Conservation (phyloP, 2,888 invertebrate genomes). For the Galeopsomyia nigrocyanea region DNA sequence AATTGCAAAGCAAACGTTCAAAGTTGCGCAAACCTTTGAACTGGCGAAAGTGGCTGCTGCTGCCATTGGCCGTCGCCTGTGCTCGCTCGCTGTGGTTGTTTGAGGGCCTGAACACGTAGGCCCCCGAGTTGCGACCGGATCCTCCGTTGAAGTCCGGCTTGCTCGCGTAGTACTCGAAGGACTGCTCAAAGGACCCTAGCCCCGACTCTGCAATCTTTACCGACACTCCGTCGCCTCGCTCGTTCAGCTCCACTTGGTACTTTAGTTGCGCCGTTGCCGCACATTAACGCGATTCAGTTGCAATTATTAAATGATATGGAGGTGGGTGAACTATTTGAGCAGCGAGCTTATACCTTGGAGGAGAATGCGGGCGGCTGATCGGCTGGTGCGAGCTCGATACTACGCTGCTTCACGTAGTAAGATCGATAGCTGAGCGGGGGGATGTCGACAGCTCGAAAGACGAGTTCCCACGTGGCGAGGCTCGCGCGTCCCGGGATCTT, state of each 20-base stretch:
- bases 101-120: constrained; percentile 89
- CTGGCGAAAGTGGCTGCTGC: constrained; percentile 38
- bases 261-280: too few species aligned
- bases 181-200: constrained; percentile 70
- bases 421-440: constrained; percentile 80
- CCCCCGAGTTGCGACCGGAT: constrained; percentile 85
- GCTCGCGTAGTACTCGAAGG: constrained; percentile 82
- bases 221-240: too few species aligned
- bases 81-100: constrained; percentile 63
- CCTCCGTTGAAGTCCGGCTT: constrained; percentile 77
- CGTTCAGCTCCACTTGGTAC: too few species aligned
- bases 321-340: too few species aligned
- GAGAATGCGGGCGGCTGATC: too few species aligned
- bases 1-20: too few species aligned
- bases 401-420: constrained; percentile 70
- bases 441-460: constrained; percentile 77
- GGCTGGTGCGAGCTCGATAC: not conserved
- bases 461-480: constrained; percentile 76
- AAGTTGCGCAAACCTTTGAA: constrained; percentile 63
- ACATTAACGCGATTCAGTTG: too few species aligned
- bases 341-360: too few species aligned
- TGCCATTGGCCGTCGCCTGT: constrained; percentile 57
- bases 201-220: too few species aligned
- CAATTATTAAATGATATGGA: too few species aligned
- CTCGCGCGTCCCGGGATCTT: constrained; percentile 77